These are phyloP conservation scores for Callosobruchus maculatus DNA, from an alignment of 2,888 invertebrate genomes.

Conservation along the genomic window DNA sequence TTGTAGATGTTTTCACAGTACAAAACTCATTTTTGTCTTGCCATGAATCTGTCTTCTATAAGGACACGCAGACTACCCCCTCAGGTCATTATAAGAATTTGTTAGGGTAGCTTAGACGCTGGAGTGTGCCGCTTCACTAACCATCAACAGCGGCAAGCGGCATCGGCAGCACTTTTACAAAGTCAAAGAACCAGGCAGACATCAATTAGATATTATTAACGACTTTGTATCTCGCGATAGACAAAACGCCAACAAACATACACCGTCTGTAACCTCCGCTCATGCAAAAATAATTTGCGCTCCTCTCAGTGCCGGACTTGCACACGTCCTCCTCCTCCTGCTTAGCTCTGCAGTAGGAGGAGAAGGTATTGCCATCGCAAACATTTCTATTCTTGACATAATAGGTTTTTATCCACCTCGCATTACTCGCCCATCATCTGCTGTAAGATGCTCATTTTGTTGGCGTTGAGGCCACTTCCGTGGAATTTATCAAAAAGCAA, in stretches of 20 bases:
- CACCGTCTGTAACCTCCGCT: constrained; percentile 1
- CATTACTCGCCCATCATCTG: too few species aligned
- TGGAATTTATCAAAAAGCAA: too few species aligned
- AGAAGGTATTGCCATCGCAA: too few species aligned
- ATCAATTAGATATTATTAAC: constrained; percentile 15
- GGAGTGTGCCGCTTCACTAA: background rate
- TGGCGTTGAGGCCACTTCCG: too few species aligned
- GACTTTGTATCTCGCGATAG: constrained; percentile 7
- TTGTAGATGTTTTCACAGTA: too few species aligned
- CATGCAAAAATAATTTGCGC: constrained; percentile 20
- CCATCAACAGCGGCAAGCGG: constrained; percentile 7
- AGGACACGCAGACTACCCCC: background rate
- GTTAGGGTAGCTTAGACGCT: background rate
- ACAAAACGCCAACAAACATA: constrained; percentile 12
- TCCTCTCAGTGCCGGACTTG: constrained; percentile 10
- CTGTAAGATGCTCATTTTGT: too few species aligned
- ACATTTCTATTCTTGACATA: too few species aligned
- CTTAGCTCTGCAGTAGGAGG: too few species aligned
- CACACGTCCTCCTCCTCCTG: background rate
- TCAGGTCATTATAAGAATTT: background rate
- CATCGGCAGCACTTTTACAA: constrained; percentile 12
- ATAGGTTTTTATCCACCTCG: too few species aligned
- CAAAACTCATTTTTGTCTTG: too few species aligned
- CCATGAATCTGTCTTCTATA: background rate
- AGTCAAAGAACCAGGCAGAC: constrained; percentile 14